Percentiles rank a stretch among this genome's conserved stretches.
phyloP scores from a whole-genome alignment of 1,140 invertebrate species.

The Uloborus diversus region DNA sequence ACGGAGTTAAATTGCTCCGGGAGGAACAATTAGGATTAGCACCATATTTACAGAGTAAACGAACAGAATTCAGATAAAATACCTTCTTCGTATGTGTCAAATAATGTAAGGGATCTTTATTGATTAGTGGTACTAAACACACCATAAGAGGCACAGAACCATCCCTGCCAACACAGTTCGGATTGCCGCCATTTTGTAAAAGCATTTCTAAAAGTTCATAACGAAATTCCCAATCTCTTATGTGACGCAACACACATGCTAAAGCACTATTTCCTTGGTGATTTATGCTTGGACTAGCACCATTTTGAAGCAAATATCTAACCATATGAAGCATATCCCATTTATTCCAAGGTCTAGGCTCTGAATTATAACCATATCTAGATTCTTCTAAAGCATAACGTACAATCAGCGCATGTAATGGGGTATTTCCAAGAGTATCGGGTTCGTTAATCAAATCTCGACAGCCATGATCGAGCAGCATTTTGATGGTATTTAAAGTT shows the following conservation, averaged over 20 bases:
- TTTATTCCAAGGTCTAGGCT: conserved; percentile 72
- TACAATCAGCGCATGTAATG: conserved; percentile 73
- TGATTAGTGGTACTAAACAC: conserved; percentile 77
- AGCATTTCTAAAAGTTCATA: conserved; percentile 78
- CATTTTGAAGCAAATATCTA: conserved; percentile 69
- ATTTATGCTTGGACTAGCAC: conserved; percentile 75
- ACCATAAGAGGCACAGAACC: conserved; percentile 79
- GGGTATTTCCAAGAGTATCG: conserved; percentile 74
- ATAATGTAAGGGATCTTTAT: conserved; percentile 78
- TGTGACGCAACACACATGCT: conserved; percentile 76
- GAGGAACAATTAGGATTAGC: conserved; percentile 79
- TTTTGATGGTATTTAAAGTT: conserved; percentile 73
- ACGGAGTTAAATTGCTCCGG: conserved; percentile 74
- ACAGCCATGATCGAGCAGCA: conserved; percentile 73
- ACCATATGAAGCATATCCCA: conserved; percentile 77
- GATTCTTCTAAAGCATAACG: conserved; percentile 78
- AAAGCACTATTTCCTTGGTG: conserved; percentile 76
- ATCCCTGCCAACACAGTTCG: conserved; percentile 76
- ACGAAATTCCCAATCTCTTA: conserved; percentile 80
- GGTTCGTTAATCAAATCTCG: conserved; percentile 78
- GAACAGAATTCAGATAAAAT: conserved; percentile 78
- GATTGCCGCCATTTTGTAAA: conserved; percentile 74
- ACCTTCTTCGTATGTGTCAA: conserved; percentile 81
- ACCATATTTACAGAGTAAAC: conserved; percentile 74
- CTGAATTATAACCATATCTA: conserved; percentile 71